phyloP scores from a whole-genome alignment of 2,888 invertebrate species.

The Hirudinaria manillensis region DNA sequence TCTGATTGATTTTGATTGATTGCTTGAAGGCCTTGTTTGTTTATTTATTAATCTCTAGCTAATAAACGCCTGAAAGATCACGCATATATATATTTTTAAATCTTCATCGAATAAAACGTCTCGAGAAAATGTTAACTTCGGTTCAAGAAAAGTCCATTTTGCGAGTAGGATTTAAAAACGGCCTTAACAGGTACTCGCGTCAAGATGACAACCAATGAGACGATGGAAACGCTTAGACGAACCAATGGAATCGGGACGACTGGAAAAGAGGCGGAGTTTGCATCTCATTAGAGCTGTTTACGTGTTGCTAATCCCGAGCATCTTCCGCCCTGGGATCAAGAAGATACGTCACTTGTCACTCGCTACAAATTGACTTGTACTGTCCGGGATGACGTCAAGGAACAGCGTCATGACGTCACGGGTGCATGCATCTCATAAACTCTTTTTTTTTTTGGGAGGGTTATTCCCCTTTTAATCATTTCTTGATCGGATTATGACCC shows the following conservation, averaged over 20 bases:
- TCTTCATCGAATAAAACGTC: too few species aligned
- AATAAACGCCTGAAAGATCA: too few species aligned
- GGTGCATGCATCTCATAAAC: not conserved
- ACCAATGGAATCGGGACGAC: not conserved
- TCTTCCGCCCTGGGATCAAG: constrained; percentile 23
- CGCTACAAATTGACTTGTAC: constrained; percentile 18
- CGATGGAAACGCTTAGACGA: not conserved
- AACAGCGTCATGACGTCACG: constrained; percentile 11
- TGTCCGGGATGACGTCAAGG: constrained; percentile 1
- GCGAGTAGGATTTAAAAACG: not conserved
- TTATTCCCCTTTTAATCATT: too few species aligned
- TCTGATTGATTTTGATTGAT: not conserved
- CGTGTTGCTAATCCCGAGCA: constrained; percentile 9
- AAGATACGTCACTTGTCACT: constrained; percentile 16
- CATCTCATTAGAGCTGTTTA: constrained; percentile 14
- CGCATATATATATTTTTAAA: too few species aligned
- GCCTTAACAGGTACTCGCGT: constrained; percentile 9
- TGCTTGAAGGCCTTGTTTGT: not conserved
- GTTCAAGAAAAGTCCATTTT: not conserved
- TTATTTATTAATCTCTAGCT: too few species aligned
- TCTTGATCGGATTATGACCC: too few species aligned
- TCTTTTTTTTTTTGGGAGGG: too few species aligned
- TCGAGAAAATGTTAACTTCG: not conserved
- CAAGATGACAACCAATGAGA: constrained; percentile 20
- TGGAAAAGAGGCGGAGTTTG: not conserved